Conservation (phyloP, 2,797 vertebrate genomes). For the Crenichthys baileyi region DNA sequence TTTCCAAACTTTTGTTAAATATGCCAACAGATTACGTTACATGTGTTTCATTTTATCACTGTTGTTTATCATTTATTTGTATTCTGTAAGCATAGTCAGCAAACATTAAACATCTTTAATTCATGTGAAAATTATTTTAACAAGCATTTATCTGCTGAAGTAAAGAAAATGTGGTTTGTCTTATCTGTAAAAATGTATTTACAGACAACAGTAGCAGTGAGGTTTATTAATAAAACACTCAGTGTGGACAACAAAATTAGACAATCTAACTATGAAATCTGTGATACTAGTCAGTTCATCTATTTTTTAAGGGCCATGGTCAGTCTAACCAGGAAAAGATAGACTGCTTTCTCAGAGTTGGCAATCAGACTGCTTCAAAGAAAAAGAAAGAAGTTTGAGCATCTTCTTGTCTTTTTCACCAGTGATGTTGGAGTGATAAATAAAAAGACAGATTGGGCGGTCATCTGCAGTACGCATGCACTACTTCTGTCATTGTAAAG, state of each 20-base stretch:
- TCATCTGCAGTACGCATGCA: neutral
- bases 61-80: neutral
- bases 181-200: neutral
- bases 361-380: neutral
- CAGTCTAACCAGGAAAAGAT: neutral
- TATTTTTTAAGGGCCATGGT: neutral
- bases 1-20: conserved; percentile 12
- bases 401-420: neutral
- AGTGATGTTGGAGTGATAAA: neutral
- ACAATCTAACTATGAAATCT: neutral
- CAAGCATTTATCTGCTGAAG: neutral
- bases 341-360: neutral
- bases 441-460: neutral
- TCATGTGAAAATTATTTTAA: neutral
- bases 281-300: neutral
- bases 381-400: neutral
- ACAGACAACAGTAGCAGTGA: neutral
- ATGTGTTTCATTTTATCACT: neutral
- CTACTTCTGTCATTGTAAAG: neutral
- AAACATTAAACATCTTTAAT: neutral
- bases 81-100: neutral
- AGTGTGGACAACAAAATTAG: neutral
- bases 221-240: neutral
- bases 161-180: neutral
- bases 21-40: neutral